Evolutionary conservation across 2,888 invertebrate species (phyloP), one percentile per base, ranked within the genome.

Genomic region (Chorisops tibialis): DNA sequence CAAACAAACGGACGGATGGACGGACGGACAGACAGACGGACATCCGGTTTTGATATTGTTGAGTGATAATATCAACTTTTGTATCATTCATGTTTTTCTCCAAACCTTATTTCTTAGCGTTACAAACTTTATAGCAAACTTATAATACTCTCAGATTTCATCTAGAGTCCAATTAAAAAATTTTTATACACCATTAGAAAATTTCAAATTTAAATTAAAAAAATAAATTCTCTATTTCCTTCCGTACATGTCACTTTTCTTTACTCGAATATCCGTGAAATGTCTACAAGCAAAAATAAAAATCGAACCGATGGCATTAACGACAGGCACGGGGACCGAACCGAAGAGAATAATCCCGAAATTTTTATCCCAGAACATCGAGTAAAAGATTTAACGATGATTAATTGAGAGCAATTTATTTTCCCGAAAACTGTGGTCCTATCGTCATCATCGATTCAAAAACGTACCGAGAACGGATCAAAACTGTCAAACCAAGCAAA

Each of bases 391-490:
- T 48, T 59, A 48, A 38, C 48, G 59, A 59, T 59, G 59, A 59
- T 35, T 59, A 59, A 59, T 59, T 59, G 59, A 39, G 37, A 35
- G 59, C 59, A 59, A 59, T 59, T 48, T 59, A 37, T 59, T 43
- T 59, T 18, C 48, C 47, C 19, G 14, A 5, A 19, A 47, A 19
- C 19, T 18, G 47, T 41, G 18, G 14, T 14, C 5, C 41, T 16
- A 18, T 18, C 18, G 16, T 41, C 16, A 14, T 41, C 41, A 14
- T 41, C 41, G 16, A 41, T 14, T 41, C 41, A 41, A 41, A n/a
- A 30, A 30, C 2, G 30, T 30, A 41, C 1, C 41, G 41, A 37
- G 11, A 37, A 6, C 18, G 41, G 14, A 16, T 18, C 16, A 12
- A 41, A 41, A 18, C 41, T 41, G 41, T 41, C 41, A 41, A 41